These are phyloP conservation scores for Atta texana DNA, from an alignment of 1,140 invertebrate species.

Conservation along the genomic window DNA sequence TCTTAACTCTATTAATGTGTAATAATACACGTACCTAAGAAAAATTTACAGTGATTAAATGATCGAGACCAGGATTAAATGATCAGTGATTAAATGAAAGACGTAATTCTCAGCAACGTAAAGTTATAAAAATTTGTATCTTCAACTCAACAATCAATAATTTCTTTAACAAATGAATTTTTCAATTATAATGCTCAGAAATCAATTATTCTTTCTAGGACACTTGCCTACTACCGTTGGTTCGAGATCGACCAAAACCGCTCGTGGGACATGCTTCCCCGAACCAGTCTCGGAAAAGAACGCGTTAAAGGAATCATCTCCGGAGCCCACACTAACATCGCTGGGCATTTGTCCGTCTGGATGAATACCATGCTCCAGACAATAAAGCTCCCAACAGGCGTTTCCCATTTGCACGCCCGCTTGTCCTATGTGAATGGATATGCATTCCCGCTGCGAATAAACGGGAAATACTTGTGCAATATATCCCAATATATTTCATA, in stretches of 20 bases:
- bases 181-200: not conserved
- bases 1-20: not conserved
- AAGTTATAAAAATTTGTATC: not conserved
- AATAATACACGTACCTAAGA: not conserved
- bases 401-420: conserved; percentile 92
- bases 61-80: not conserved
- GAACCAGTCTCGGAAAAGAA: conserved; percentile 89
- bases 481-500: not conserved
- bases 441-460: conserved; percentile 86
- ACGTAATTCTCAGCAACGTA: too few species aligned
- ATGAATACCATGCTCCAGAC: conserved; percentile 90
- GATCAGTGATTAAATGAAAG: too few species aligned
- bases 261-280: conserved; percentile 88
- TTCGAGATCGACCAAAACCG: conserved; percentile 89
- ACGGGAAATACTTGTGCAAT: conserved; percentile 47
- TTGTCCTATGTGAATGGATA: conserved; percentile 90
- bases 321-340: conserved; percentile 80
- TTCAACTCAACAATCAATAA: not conserved
- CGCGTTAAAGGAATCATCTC: conserved; percentile 88
- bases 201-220: not conserved
- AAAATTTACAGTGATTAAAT: not conserved
- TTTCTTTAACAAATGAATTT: not conserved
- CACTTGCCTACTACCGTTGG: conserved; percentile 87
- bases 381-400: conserved; percentile 89
- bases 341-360: conserved; percentile 88